phyloP scores from a whole-genome alignment of 2,888 invertebrate species.

The Agrochola lychnidis region DNA sequence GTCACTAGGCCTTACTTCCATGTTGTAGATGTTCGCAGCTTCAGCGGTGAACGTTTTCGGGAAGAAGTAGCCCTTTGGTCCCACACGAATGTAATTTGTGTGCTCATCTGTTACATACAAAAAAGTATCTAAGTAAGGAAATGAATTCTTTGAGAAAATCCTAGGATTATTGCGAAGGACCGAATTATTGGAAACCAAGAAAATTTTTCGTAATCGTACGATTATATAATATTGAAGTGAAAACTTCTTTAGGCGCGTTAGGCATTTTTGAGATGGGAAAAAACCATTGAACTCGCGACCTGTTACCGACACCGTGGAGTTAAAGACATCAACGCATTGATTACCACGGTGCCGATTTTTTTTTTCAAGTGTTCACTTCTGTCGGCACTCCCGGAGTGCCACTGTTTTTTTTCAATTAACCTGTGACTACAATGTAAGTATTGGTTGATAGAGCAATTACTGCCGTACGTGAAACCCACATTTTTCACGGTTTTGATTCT shows the following conservation, averaged over 20 bases:
- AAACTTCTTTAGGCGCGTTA: no score
- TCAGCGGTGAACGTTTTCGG: constrained; percentile 90
- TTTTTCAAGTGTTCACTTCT: no score
- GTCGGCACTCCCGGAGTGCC: no score
- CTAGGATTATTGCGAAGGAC: neutral
- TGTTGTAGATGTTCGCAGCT: constrained; percentile 91
- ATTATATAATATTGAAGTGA: no score
- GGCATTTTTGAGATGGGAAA: no score
- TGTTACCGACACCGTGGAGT: no score
- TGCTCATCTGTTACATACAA: constrained; percentile 32
- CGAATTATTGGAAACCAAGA: neutral
- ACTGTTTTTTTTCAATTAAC: neutral
- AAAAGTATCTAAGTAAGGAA: neutral
- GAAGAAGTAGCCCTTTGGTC: constrained; percentile 92
- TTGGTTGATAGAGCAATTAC: neutral
- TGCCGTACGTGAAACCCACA: no score
- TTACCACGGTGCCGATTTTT: no score
- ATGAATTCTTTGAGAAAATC: neutral
- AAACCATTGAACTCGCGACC: no score
- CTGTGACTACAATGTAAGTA: no score
- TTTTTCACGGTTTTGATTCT: no score
- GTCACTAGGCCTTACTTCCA: constrained; percentile 91
- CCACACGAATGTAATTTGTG: constrained; percentile 92
- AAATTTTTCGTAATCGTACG: neutral
- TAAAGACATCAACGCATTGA: no score